Evolutionary conservation across 2,888 invertebrate species (phyloP).

Genomic region (Colostygia pectinataria): DNA sequence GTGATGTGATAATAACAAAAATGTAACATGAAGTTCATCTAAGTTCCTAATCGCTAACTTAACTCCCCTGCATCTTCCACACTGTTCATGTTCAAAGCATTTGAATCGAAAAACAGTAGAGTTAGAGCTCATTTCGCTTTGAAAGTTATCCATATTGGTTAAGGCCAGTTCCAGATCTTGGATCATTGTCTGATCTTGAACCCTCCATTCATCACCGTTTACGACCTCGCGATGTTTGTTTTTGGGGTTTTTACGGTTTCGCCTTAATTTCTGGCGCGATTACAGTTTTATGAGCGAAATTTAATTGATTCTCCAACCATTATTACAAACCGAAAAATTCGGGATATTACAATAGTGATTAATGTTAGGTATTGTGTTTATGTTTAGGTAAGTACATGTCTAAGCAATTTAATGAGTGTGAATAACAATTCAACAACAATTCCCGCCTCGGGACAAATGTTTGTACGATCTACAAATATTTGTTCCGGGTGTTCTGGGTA

Average conservation of each 20-base stretch:
- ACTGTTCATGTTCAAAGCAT: background rate
- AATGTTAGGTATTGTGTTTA: conserved; percentile 4
- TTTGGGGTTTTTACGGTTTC: conserved; percentile 71
- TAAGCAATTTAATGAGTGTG: too few species aligned
- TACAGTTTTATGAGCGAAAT: conserved; percentile 57
- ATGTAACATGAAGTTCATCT: too few species aligned
- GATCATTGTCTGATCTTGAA: conserved; percentile 67
- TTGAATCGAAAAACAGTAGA: background rate
- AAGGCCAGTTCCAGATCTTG: conserved; percentile 21
- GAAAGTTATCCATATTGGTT: background rate
- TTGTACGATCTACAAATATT: too few species aligned
- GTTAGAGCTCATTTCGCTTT: conserved; percentile 4
- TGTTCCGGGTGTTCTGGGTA: too few species aligned
- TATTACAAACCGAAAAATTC: conserved; percentile 45
- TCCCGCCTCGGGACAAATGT: too few species aligned
- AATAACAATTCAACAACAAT: too few species aligned
- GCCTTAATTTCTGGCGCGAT: conserved; percentile 68
- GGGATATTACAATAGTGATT: conserved; percentile 33
- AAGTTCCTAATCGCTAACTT: too few species aligned
- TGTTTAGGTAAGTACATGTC: background rate
- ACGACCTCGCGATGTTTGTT: conserved; percentile 63
- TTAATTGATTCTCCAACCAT: conserved; percentile 52
- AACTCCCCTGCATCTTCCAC: too few species aligned
- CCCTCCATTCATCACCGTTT: conserved; percentile 75
- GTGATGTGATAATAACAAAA: too few species aligned